Evolutionary conservation across 2,113 vertebrate genomes (phyloP).

Genomic region (Campylorhamphus procurvoides): DNA sequence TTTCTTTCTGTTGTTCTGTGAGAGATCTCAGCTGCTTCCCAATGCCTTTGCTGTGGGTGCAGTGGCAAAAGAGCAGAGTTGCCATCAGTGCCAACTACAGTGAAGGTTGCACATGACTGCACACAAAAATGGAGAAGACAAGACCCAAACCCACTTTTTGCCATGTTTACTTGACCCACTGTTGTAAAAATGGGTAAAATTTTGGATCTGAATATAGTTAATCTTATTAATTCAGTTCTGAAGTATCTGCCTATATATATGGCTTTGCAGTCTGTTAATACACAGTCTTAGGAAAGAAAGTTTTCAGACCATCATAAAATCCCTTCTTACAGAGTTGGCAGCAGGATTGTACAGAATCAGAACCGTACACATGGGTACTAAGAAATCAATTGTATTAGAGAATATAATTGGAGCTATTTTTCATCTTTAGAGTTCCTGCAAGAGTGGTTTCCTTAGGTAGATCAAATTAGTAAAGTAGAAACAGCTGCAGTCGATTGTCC

Average conservation of each 20-base stretch:
- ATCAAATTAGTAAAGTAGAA: slow-evolving; percentile 68
- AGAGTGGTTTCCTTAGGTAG: slow-evolving; percentile 53
- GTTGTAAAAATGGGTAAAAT: background rate
- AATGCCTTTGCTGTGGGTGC: background rate
- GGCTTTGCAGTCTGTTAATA: background rate
- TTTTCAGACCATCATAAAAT: background rate
- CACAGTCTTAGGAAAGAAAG: background rate
- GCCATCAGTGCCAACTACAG: background rate
- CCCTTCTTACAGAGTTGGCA: background rate
- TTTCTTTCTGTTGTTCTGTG: background rate
- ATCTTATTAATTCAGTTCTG: background rate
- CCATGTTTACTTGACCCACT: background rate
- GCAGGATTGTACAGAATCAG: slow-evolving; percentile 1
- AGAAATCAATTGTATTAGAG: slow-evolving; percentile 57
- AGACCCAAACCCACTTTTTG: background rate
- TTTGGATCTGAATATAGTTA: background rate
- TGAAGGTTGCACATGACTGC: background rate
- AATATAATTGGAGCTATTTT: slow-evolving; percentile 48
- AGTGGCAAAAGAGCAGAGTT: background rate
- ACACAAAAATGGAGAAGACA: background rate
- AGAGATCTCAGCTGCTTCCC: background rate
- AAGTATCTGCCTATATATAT: background rate
- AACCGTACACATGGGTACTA: background rate
- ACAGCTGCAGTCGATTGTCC: slow-evolving; percentile 60
- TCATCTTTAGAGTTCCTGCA: slow-evolving; percentile 71